Evolutionary conservation across 2,797 vertebrate species (phyloP).

Genomic region (Melanotaenia parkinsoni): DNA sequence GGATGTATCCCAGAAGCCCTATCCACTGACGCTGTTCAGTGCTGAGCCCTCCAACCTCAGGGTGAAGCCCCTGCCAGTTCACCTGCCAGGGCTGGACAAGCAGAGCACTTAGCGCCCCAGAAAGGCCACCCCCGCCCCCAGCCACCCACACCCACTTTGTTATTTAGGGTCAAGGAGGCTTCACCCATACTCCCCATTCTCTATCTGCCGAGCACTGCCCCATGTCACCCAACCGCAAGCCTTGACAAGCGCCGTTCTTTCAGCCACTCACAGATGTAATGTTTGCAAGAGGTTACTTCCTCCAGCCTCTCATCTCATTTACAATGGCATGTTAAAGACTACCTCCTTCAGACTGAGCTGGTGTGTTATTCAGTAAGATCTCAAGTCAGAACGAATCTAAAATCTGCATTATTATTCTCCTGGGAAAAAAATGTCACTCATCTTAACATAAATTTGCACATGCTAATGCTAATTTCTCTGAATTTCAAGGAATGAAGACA

Average conservation of each 20-base stretch:
- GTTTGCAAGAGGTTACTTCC: constrained; percentile 51
- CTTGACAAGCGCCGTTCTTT: constrained; percentile 44
- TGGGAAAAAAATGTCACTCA: constrained; percentile 26
- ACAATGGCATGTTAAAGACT: constrained; percentile 24
- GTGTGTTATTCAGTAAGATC: constrained; percentile 10
- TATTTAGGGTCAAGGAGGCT: constrained; percentile 76
- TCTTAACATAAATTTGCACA: constrained; percentile 20
- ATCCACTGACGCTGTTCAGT: constrained; percentile 65
- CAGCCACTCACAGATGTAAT: constrained; percentile 44
- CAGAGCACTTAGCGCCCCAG: constrained; percentile 74
- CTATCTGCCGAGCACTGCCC: constrained; percentile 56
- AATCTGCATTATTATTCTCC: constrained; percentile 36
- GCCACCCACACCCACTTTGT: constrained; percentile 63
- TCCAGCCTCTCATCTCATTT: constrained; percentile 44
- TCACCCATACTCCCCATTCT: constrained; percentile 59
- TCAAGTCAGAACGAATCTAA: constrained; percentile 20
- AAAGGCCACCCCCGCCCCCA: constrained; percentile 65
- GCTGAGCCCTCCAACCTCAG: constrained; percentile 74
- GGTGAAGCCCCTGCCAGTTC: constrained; percentile 85
- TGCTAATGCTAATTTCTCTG: constrained; percentile 28
- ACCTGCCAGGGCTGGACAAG: constrained; percentile 81
- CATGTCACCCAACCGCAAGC: constrained; percentile 46
- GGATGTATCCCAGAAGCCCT: constrained; percentile 61
- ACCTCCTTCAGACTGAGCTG: constrained; percentile 25
- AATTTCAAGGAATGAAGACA: constrained; percentile 14